Evolutionary conservation across 2,888 invertebrate species (phyloP).

Genomic region (Cheilosia pagana): DNA sequence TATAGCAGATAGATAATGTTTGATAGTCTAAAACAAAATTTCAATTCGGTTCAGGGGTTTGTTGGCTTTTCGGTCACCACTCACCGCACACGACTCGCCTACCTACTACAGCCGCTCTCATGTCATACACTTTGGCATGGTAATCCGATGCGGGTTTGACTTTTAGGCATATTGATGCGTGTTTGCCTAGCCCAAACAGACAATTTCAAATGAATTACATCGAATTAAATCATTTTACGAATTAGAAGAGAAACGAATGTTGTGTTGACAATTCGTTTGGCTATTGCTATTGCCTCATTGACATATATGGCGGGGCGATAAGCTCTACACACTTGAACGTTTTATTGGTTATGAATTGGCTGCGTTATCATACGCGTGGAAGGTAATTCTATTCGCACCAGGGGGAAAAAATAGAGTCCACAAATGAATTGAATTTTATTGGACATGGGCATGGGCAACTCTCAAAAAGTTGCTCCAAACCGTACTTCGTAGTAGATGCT

Average conservation of each 20-base stretch:
- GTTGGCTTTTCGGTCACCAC: constrained; percentile 59
- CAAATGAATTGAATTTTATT: no score
- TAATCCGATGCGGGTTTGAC: constrained; percentile 52
- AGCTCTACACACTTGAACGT: background rate
- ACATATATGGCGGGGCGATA: background rate
- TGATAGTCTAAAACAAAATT: constrained; percentile 56
- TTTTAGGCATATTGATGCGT: constrained; percentile 57
- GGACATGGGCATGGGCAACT: no score
- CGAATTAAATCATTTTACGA: constrained; percentile 57
- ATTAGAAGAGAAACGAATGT: constrained; percentile 29
- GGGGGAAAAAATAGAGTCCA: background rate
- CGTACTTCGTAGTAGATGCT: no score
- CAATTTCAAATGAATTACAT: constrained; percentile 62
- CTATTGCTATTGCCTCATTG: background rate
- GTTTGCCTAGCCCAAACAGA: constrained; percentile 54
- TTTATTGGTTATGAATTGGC: constrained; percentile 4
- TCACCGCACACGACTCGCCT: constrained; percentile 1
- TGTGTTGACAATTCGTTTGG: constrained; percentile 13
- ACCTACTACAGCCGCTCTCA: background rate
- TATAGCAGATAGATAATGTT: constrained; percentile 56
- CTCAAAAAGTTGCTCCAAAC: no score
- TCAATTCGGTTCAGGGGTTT: constrained; percentile 62
- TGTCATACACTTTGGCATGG: background rate
- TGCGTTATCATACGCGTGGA: constrained; percentile 2
- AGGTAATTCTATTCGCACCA: background rate